Percentiles rank a stretch among this genome's conserved stretches.
phyloP scores from a whole-genome alignment of 2,888 invertebrate genomes.

The Dasysyrphus albostriatus region DNA sequence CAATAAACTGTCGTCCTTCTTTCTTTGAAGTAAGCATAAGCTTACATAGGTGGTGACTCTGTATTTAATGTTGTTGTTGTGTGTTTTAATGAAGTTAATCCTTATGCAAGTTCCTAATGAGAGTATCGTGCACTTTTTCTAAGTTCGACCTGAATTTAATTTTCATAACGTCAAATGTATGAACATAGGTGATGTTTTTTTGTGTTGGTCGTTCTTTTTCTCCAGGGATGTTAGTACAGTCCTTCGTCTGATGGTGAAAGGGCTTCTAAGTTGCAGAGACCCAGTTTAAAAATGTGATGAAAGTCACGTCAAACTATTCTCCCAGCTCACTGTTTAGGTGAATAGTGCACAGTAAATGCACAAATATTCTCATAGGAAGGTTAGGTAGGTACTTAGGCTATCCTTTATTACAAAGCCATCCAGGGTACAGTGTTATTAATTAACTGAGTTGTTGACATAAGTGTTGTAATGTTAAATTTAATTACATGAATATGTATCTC shows the following conservation, averaged over 20 bases:
- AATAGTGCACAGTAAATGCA: not conserved
- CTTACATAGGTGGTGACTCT: not conserved
- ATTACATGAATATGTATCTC: constrained; percentile 50
- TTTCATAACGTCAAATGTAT: constrained; percentile 8
- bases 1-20: constrained; percentile 2
- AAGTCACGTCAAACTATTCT: not conserved
- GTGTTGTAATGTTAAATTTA: constrained; percentile 73
- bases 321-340: not conserved
- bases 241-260: constrained; percentile 15
- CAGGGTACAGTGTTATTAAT: constrained; percentile 61
- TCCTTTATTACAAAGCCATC: constrained; percentile 22
- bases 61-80: not conserved
- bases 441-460: constrained; percentile 72
- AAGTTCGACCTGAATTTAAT: constrained; percentile 52
- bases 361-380: constrained; percentile 11
- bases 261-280: not conserved
- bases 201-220: not conserved
- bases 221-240: not conserved
- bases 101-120: constrained; percentile 59
- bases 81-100: constrained; percentile 68
- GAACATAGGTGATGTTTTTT: not conserved
- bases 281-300: constrained; percentile 11
- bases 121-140: constrained; percentile 37
- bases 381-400: constrained; percentile 12
- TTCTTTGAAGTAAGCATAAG: constrained; percentile 5